Base-by-base conservation (phyloP, 1,140 invertebrate species). In the Drosophila sturtevanti region DNA sequence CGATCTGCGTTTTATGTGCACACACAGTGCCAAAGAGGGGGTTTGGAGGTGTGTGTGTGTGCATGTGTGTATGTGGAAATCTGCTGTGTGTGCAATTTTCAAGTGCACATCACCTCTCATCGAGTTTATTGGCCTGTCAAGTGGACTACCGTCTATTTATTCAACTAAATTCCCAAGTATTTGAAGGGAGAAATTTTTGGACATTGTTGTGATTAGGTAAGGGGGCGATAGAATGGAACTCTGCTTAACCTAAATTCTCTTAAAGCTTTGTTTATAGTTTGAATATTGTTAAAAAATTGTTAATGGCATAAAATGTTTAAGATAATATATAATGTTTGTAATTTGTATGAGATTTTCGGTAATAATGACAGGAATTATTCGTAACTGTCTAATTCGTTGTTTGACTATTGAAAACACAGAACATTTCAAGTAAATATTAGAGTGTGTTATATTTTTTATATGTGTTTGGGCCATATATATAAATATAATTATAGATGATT, bases 1-100 rank as follows among this genome's bases (percentile, higher is more conserved):
- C 72, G 74, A 63, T 67, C 60, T 77, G 74, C 74, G 74, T 77
- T 77, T 77, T 77, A 77, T 77, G 59, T 59, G 56, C 34, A 16
- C 31, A 21, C 48, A 54, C 14, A 27, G 35, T 21, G 11, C 35
- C 38, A 16, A 16, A 70, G 34, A 11, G 9, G 55, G 67, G 11
- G n/a, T n/a, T n/a, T n/a, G n/a, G n/a, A n/a, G n/a, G n/a, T n/a
- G n/a, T n/a, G n/a, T n/a, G n/a, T 16, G 5, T 3, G 27, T 9
- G 7, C 31, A 9, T 18, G 10, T 22, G 48, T 52, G 48, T 24
- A 21, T 27, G n/a, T 31, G 52, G 10, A 35, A 56, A 56, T 35
- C 3, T 14, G 54, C 27, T 35, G 27, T 56, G 54, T 14, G 14
- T 35, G 54, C 54, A 56, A 10, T 24, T 56, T 16, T 56, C 14